Conservation (phyloP, 2,797 vertebrate species). For the Miichthys miiuy region DNA sequence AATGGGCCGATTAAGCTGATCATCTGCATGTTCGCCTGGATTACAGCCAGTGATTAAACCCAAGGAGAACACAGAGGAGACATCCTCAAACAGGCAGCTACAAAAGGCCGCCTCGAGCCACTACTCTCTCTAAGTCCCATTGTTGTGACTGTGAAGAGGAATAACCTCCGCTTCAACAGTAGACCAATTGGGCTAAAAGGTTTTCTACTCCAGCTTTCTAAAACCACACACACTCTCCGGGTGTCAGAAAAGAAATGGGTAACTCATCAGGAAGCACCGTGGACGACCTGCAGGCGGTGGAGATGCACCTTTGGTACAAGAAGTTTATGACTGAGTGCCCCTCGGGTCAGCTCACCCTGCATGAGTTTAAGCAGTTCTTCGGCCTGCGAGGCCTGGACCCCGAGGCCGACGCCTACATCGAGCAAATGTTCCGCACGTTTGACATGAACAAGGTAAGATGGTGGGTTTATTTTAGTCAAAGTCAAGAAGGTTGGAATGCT, state of each 20-base stretch:
- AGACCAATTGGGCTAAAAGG: slow-evolving; percentile 73
- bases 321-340: slow-evolving; percentile 96
- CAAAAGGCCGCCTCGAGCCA: slow-evolving; percentile 66
- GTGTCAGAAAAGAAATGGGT: slow-evolving; percentile 81
- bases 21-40: slow-evolving; percentile 67
- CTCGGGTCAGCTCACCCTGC: slow-evolving; percentile 93
- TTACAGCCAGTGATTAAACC: slow-evolving; percentile 78
- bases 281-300: slow-evolving; percentile 92
- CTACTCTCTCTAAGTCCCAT: slow-evolving; percentile 54
- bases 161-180: slow-evolving; percentile 78
- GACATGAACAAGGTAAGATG: slow-evolving; percentile 94
- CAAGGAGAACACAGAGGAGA: slow-evolving; percentile 62
- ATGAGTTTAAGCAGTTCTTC: slow-evolving; percentile 96
- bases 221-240: background rate
- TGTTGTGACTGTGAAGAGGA: slow-evolving; percentile 83
- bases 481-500: too few species aligned
- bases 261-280: slow-evolving; percentile 88
- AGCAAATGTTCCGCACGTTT: slow-evolving; percentile 95
- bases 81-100: slow-evolving; percentile 55
- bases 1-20: slow-evolving; percentile 64
- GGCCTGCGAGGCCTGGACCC: slow-evolving; percentile 89
- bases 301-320: slow-evolving; percentile 97
- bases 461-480: background rate
- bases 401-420: slow-evolving; percentile 92
- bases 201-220: background rate